phyloP scores from a whole-genome alignment of 1,140 invertebrate genomes.

The Magallana ariakensis region DNA sequence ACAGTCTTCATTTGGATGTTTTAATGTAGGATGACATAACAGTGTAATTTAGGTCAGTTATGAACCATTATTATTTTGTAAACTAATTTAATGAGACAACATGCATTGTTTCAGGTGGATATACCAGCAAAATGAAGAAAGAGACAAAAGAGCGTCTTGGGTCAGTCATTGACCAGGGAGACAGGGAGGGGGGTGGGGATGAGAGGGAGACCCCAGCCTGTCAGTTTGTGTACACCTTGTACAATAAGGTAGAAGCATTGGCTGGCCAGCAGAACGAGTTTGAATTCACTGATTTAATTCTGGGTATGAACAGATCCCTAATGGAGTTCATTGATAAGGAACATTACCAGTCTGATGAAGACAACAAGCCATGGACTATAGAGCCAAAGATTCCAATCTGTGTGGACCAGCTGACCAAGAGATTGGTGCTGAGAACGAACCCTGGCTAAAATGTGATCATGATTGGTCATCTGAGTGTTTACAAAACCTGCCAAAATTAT shows the following conservation, averaged over 20 bases:
- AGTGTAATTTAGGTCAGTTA: no score
- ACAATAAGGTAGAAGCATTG: neutral
- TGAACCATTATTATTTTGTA: no score
- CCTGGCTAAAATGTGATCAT: no score
- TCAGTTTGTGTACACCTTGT: conserved; percentile 1
- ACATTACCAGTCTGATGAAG: neutral
- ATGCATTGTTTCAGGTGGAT: neutral
- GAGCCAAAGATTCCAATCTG: neutral
- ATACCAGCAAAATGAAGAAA: conserved; percentile 7
- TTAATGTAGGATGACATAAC: no score
- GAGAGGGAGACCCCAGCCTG: neutral
- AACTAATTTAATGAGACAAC: no score
- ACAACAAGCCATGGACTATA: conserved; percentile 1
- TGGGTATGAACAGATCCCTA: neutral
- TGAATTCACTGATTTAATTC: neutral
- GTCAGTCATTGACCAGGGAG: neutral
- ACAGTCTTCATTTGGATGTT: no score
- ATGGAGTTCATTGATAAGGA: neutral
- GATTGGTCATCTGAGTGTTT: no score
- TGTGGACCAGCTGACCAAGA: conserved; percentile 6
- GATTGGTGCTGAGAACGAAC: neutral
- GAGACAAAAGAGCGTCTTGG: neutral
- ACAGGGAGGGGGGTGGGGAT: no score
- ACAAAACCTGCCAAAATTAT: no score
- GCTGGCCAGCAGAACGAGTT: neutral